These are phyloP conservation scores for Scomberomorus guttatus DNA, from an alignment of 2,797 vertebrate species.

Conservation along the genomic window DNA sequence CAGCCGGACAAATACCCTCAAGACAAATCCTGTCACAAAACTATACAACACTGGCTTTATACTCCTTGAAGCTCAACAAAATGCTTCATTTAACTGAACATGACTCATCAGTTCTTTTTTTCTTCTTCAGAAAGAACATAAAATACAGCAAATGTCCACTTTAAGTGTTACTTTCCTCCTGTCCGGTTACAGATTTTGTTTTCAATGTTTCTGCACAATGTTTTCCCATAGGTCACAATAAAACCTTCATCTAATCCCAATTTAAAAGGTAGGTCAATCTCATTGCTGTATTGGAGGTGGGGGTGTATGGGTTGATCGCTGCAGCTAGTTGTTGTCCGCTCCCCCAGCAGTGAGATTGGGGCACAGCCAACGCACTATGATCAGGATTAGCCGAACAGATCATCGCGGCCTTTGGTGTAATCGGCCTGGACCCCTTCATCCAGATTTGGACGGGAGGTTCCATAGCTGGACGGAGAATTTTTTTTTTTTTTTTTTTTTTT, in stretches of 20 bases:
- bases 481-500: too few relatives aligned
- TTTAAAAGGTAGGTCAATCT: conserved; percentile 58
- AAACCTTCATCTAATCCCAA: conserved; percentile 40
- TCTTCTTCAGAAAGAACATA: too few relatives aligned
- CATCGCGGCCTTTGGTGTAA: conserved; percentile 47
- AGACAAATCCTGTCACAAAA: too few relatives aligned
- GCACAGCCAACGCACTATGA: conserved; percentile 43
- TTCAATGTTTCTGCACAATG: too few relatives aligned
- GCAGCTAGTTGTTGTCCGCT: neutral
- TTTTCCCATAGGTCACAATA: neutral
- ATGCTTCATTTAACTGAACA: too few relatives aligned
- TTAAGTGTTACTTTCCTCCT: too few relatives aligned
- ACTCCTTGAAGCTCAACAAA: too few relatives aligned
- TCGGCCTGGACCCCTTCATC: conserved; percentile 53
- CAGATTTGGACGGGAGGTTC: conserved; percentile 51
- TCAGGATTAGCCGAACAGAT: conserved; percentile 65
- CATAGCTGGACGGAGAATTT: neutral
- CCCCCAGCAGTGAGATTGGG: conserved; percentile 27
- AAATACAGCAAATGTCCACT: too few relatives aligned
- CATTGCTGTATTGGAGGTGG: conserved; percentile 25
- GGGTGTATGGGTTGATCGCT: conserved; percentile 13
- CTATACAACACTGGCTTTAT: too few relatives aligned
- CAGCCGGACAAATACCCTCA: too few relatives aligned
- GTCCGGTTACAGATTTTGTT: too few relatives aligned
- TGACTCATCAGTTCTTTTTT: too few relatives aligned